Percentiles rank a stretch among this genome's conserved stretches.
phyloP scores from a whole-genome alignment of 2,888 invertebrate genomes.

The Frankliniella intonsa region DNA sequence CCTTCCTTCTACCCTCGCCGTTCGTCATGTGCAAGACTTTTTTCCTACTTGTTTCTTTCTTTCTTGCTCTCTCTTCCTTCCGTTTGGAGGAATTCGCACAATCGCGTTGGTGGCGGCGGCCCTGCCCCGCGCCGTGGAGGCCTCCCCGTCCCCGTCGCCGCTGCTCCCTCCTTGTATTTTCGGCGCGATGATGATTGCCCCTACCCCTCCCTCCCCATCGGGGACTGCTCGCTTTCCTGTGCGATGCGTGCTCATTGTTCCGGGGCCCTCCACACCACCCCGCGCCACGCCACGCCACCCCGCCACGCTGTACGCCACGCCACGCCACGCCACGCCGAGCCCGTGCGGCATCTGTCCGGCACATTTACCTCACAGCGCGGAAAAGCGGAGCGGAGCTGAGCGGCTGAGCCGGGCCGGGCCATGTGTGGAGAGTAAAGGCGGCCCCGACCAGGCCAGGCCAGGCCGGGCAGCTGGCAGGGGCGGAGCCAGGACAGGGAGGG shows the following conservation, averaged over 20 bases:
- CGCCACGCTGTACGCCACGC: no score
- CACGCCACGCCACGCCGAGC: no score
- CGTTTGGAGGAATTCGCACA: no score
- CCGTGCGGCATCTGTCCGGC: neutral
- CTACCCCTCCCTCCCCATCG: slow-evolving; percentile 30
- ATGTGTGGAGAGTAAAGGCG: neutral
- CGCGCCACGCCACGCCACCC: no score
- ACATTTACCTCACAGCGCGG: neutral
- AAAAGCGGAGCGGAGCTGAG: neutral
- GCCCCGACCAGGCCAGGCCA: neutral
- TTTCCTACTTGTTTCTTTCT: no score
- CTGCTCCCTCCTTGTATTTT: neutral
- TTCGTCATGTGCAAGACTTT: no score
- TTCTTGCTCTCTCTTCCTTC: no score
- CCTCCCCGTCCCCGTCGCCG: neutral
- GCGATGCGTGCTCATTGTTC: no score
- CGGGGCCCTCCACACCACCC: no score
- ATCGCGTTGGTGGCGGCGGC: no score
- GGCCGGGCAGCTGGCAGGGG: neutral
- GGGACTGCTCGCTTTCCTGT: neutral
- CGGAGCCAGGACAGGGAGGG: no score
- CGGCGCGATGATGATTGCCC: neutral
- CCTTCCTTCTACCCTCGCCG: neutral
- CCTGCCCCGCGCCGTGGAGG: neutral
- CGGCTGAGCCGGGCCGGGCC: neutral